phyloP scores from a whole-genome alignment of 1,140 invertebrate species.

The Copidosoma floridanum region DNA sequence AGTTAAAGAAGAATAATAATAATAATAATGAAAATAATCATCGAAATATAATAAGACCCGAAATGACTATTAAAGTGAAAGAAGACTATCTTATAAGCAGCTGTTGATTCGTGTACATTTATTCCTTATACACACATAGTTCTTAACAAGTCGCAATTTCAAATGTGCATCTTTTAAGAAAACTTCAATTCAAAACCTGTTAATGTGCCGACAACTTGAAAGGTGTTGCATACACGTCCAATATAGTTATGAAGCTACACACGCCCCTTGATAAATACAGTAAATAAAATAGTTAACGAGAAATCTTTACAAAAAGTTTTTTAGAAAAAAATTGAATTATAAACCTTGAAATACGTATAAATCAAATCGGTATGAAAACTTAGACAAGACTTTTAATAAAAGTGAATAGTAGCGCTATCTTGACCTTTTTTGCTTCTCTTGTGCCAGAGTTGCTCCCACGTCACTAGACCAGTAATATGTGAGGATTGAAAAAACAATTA shows the following conservation, averaged over 20 bases:
- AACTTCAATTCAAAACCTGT: too few relatives aligned
- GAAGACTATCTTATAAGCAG: conserved; percentile 14
- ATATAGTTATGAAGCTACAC: conserved; percentile 10
- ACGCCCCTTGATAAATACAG: conserved; percentile 1
- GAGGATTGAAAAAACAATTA: too few relatives aligned
- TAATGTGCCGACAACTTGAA: too few relatives aligned
- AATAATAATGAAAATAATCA: background rate
- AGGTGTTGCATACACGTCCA: too few relatives aligned
- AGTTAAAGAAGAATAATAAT: conserved; percentile 6
- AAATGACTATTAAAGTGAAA: conserved; percentile 11
- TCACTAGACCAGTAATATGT: too few relatives aligned
- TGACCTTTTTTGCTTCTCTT: too few relatives aligned
- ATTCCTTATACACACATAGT: conserved; percentile 22
- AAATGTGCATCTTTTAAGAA: too few relatives aligned
- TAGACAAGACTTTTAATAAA: too few relatives aligned
- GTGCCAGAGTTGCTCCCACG: too few relatives aligned
- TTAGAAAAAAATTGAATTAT: conserved; percentile 20
- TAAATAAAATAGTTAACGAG: conserved; percentile 4
- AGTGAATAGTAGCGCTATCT: too few relatives aligned
- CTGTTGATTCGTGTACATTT: conserved; percentile 26
- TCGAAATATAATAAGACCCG: background rate
- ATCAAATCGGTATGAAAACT: conserved; percentile 9
- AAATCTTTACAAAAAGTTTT: too few relatives aligned
- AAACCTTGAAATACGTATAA: conserved; percentile 6
- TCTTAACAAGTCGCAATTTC: too few relatives aligned